Evolutionary conservation across 2,888 invertebrate genomes (phyloP), one percentile per base, ranked within the genome.

Genomic region (Drosophila austrosaltans): DNA sequence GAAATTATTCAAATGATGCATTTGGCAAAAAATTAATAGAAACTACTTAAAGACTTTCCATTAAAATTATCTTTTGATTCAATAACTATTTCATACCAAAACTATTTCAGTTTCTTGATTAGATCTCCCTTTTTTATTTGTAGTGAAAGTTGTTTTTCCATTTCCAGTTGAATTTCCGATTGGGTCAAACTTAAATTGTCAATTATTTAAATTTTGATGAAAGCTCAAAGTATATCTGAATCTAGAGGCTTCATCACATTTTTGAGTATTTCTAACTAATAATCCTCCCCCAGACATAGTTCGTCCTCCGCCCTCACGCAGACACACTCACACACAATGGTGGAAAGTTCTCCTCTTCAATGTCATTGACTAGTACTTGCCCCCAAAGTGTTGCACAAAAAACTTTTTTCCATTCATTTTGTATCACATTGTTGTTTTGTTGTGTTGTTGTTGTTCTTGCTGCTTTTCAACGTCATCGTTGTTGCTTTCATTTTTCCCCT

Each of bases 291-390:
- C 36, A 36, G 36, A n/a, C 42, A 42, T 42, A 42, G 42, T 42
- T 40, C 3, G 6, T 12, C 12, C 32, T 20, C 10, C 22, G 10
- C 53, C 8, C 53, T 22, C 5, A 53, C 25, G 28, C 58, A 57
- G 30, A 42, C 8, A 44, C 40, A 57, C 65, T 57, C 36, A 42
- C 1, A 54, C 8, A 61, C 42, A 40, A 6, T 32, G 63, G 59
- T 40, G 56, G 66, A 53, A 67, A 70, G 48, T 48, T 25, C 48
- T 48, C 25, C 81, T 74, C 80, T 82, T 82, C 81, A 82, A 82
- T 82, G 81, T 82, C 81, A 82, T 82, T 82, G 81, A 82, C 83
- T 80, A 82, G 83, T 74, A 78, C 83, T 82, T 82, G 81, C 73
- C 83, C 81, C 77, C 81, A 82, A 82, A 82, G 83, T 80, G 83